These are phyloP conservation scores for Trichonephila clavipes DNA, from an alignment of 1,140 invertebrate genomes.

Conservation along the genomic window DNA sequence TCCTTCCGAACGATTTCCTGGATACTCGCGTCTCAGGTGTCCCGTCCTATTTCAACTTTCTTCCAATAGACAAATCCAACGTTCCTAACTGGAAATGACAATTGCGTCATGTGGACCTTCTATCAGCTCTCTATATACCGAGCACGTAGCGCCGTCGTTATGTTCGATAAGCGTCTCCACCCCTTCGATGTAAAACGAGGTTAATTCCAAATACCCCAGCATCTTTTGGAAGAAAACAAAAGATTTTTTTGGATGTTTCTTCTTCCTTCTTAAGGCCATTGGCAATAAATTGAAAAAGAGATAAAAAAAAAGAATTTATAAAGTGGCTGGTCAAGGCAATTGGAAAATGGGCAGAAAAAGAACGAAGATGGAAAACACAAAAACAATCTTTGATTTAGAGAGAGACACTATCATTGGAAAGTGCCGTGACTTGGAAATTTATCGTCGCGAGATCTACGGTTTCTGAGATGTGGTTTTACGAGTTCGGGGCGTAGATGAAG, in stretches of 20 bases:
- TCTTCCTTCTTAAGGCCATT: background rate
- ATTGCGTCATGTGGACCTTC: background rate
- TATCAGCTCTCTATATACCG: background rate
- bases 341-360: background rate
- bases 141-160: background rate
- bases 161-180: background rate
- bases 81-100: slow-evolving; percentile 3
- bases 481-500: background rate
- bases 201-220: background rate
- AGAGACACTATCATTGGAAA: background rate
- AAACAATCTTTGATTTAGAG: background rate
- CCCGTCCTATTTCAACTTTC: background rate
- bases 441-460: slow-evolving; percentile 16
- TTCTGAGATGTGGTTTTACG: background rate
- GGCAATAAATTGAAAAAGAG: slow-evolving; percentile 1
- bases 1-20: slow-evolving; percentile 17
- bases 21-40: slow-evolving; percentile 15
- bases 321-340: slow-evolving; percentile 1
- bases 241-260: slow-evolving; percentile 15
- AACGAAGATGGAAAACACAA: background rate
- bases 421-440: slow-evolving; percentile 17
- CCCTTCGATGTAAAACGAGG: background rate
- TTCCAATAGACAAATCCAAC: background rate
- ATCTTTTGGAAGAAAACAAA: slow-evolving; percentile 23
- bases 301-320: background rate